Conservation (phyloP, 2,888 invertebrate species). For the Sinelater perroti region DNA sequence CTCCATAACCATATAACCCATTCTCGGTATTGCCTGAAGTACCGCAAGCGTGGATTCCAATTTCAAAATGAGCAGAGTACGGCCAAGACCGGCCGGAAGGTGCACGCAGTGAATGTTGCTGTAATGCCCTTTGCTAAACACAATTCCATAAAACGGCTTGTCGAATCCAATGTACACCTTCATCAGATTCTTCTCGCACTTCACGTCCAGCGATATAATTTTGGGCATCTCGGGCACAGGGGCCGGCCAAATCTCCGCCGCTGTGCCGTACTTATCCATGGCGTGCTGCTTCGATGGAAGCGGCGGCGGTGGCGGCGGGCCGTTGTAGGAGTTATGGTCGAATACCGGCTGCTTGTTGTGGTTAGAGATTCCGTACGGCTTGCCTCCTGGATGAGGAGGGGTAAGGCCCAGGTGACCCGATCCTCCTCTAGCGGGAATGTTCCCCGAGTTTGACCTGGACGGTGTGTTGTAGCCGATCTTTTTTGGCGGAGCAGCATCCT, state of each 20-base stretch:
- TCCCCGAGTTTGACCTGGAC: slow-evolving; percentile 57
- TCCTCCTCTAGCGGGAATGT: slow-evolving; percentile 63
- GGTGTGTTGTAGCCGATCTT: slow-evolving; percentile 61
- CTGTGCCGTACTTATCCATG: slow-evolving; percentile 59
- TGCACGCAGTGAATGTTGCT: slow-evolving; percentile 93
- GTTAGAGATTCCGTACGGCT: slow-evolving; percentile 65
- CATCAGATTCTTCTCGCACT: slow-evolving; percentile 94
- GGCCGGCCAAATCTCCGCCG: slow-evolving; percentile 84
- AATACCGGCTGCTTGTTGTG: slow-evolving; percentile 55
- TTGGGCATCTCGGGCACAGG: slow-evolving; percentile 92
- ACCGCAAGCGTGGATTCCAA: slow-evolving; percentile 90
- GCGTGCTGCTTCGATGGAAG: slow-evolving; percentile 52
- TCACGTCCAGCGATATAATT: slow-evolving; percentile 90
- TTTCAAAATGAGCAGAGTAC: slow-evolving; percentile 90
- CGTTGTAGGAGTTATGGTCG: slow-evolving; percentile 69
- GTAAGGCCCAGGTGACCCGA: slow-evolving; percentile 49
- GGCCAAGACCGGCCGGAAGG: slow-evolving; percentile 86
- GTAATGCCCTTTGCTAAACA: slow-evolving; percentile 94
- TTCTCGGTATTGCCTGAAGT: slow-evolving; percentile 93
- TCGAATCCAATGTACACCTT: slow-evolving; percentile 94
- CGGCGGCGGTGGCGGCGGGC: slow-evolving; percentile 76
- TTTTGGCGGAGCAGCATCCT: slow-evolving; percentile 65
- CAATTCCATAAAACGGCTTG: slow-evolving; percentile 94
- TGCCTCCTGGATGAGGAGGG: slow-evolving; percentile 53
- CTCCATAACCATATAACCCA: slow-evolving; percentile 86